Conservation (phyloP, 2,797 vertebrate genomes). For the Huso huso region DNA sequence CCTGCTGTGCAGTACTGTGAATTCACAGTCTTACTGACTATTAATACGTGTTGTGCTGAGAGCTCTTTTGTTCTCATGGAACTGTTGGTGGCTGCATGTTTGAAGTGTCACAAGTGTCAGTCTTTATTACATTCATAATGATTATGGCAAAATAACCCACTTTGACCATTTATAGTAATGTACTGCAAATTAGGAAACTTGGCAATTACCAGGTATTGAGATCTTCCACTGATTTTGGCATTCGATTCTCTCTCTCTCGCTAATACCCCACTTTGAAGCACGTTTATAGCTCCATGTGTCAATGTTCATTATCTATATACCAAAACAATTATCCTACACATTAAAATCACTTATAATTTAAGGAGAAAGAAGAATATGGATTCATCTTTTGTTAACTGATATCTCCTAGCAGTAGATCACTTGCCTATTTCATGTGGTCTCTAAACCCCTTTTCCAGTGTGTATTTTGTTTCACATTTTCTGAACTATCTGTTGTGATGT, state of each 20-base stretch:
- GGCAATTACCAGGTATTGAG: slow-evolving; percentile 37
- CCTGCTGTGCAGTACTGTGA: slow-evolving; percentile 84
- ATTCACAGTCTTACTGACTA: slow-evolving; percentile 69
- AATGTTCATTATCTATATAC: slow-evolving; percentile 24
- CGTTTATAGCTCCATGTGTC: slow-evolving; percentile 25
- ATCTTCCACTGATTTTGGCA: slow-evolving; percentile 28
- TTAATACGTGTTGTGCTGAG: slow-evolving; percentile 66
- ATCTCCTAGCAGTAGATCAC: slow-evolving; percentile 19
- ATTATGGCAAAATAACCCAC: slow-evolving; percentile 50
- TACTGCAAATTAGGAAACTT: slow-evolving; percentile 42
- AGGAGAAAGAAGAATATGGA: slow-evolving; percentile 27
- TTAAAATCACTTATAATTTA: slow-evolving; percentile 41
- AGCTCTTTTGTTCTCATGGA: slow-evolving; percentile 73
- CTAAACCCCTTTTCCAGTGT: too few relatives aligned
- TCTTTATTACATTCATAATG: slow-evolving; percentile 74
- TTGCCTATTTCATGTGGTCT: neutral
- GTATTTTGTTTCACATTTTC: too few relatives aligned
- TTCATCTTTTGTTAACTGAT: slow-evolving; percentile 27
- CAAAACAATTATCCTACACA: slow-evolving; percentile 31
- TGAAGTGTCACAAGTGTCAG: slow-evolving; percentile 86
- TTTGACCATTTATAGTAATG: slow-evolving; percentile 43
- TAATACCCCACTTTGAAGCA: slow-evolving; percentile 25
- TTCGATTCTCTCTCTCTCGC: slow-evolving; percentile 25
- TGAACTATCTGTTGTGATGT: too few relatives aligned
- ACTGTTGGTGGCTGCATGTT: slow-evolving; percentile 78